These are phyloP conservation scores for Manis crassicaudata DNA, from an alignment of 2,797 vertebrate species.

Conservation along the genomic window DNA sequence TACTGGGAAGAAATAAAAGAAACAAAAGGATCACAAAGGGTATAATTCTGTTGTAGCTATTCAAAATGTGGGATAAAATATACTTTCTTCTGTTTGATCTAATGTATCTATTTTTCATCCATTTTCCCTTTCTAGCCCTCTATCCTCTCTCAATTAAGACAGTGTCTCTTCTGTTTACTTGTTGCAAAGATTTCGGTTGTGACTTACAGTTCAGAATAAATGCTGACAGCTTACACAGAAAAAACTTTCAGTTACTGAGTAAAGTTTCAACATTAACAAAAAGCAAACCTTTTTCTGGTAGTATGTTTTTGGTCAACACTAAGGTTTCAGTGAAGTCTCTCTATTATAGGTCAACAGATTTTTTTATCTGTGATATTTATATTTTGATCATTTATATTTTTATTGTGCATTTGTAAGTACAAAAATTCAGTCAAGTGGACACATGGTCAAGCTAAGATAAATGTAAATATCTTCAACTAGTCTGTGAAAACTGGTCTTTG, in stretches of 20 bases:
- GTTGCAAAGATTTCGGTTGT: constrained; percentile 64
- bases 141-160: constrained; percentile 23
- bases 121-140: background rate
- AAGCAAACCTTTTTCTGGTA: background rate
- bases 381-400: constrained; percentile 49
- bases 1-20: constrained; percentile 65
- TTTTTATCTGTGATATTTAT: constrained; percentile 13
- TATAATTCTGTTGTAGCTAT: constrained; percentile 46
- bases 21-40: constrained; percentile 62
- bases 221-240: constrained; percentile 43
- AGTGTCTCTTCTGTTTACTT: constrained; percentile 71
- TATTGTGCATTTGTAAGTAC: background rate
- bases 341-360: background rate
- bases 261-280: constrained; percentile 51
- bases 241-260: constrained; percentile 6
- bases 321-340: background rate
- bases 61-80: constrained; percentile 60
- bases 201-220: constrained; percentile 49
- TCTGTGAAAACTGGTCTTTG: background rate
- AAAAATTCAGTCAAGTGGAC: background rate
- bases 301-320: background rate
- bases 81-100: constrained; percentile 68
- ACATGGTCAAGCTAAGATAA: background rate
- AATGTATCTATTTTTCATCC: constrained; percentile 54
- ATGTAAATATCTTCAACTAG: background rate